Evolutionary conservation across 1,140 invertebrate genomes (phyloP).

Genomic region (Coelopa frigida): DNA sequence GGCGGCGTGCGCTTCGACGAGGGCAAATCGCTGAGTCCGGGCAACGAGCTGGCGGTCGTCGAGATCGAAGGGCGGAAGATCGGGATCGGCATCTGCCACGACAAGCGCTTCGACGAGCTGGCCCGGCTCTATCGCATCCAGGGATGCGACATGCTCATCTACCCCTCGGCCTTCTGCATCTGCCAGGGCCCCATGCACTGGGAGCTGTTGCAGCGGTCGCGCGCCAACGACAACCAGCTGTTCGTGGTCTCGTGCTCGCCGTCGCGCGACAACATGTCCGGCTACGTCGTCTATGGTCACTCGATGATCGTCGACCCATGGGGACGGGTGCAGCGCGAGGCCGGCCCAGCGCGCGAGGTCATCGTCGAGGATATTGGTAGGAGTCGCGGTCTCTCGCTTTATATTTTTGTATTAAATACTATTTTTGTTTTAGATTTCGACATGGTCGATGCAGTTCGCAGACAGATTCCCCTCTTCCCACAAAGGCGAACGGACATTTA

Average conservation of each 20-base stretch:
- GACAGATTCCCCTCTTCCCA: constrained; percentile 68
- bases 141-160: constrained; percentile 76
- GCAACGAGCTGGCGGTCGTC: constrained; percentile 68
- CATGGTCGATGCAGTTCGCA: constrained; percentile 64
- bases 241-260: constrained; percentile 68
- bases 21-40: constrained; percentile 71
- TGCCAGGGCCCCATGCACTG: constrained; percentile 92
- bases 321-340: constrained; percentile 68
- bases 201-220: constrained; percentile 70
- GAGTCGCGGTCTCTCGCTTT: constrained; percentile 2
- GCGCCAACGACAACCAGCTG: constrained; percentile 84
- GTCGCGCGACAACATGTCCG: constrained; percentile 61
- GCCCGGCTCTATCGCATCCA: constrained; percentile 69
- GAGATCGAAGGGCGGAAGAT: constrained; percentile 64
- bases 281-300: constrained; percentile 86
- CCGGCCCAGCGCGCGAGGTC: constrained; percentile 64
- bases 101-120: constrained; percentile 85
- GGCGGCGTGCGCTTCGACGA: constrained; percentile 88
- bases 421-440: constrained; percentile 57
- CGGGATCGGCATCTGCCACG: constrained; percentile 90
- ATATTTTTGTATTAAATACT: neutral
- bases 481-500: constrained; percentile 80
- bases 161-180: constrained; percentile 93
- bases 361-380: constrained; percentile 65
- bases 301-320: constrained; percentile 80